Percentiles rank a stretch among this genome's conserved stretches.
These are phyloP conservation scores for Lissonota sp. DNA, from an alignment of 2,888 invertebrate genomes.

Conservation along the genomic window DNA sequence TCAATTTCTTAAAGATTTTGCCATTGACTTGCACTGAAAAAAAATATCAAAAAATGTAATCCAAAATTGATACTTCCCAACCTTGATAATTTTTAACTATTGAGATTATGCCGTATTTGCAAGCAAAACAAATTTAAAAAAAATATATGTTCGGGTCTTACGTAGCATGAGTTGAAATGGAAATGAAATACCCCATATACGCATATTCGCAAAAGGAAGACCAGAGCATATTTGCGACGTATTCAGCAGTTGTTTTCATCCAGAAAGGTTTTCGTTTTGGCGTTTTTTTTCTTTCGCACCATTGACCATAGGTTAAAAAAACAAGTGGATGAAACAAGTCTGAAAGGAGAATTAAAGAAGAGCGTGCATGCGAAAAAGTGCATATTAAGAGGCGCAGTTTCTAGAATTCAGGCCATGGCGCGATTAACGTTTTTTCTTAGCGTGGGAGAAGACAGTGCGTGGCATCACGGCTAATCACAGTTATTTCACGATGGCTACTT, in stretches of 20 bases:
- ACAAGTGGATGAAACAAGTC: background rate
- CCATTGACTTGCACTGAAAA: no score
- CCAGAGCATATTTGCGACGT: conserved; percentile 10
- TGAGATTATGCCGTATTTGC: no score
- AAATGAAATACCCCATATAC: no score
- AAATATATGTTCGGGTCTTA: no score
- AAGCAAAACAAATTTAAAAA: no score
- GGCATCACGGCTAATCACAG: conserved; percentile 74
- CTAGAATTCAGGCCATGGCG: conserved; percentile 71
- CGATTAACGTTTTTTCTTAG: conserved; percentile 68
- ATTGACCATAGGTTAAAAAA: background rate
- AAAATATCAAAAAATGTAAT: no score
- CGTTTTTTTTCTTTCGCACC: conserved; percentile 6
- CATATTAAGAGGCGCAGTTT: conserved; percentile 42
- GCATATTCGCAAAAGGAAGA: background rate
- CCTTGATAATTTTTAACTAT: no score
- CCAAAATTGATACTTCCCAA: no score
- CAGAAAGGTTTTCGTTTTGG: background rate
- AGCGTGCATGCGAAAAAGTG: conserved; percentile 22
- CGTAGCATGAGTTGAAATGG: no score
- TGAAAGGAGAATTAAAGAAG: conserved; percentile 13
- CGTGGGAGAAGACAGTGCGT: conserved; percentile 73
- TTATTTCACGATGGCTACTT: conserved; percentile 73
- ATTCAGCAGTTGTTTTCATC: conserved; percentile 33
- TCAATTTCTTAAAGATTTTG: no score